Conservation (phyloP, 2,797 vertebrate species). For the Neomorphus geoffroyi region DNA sequence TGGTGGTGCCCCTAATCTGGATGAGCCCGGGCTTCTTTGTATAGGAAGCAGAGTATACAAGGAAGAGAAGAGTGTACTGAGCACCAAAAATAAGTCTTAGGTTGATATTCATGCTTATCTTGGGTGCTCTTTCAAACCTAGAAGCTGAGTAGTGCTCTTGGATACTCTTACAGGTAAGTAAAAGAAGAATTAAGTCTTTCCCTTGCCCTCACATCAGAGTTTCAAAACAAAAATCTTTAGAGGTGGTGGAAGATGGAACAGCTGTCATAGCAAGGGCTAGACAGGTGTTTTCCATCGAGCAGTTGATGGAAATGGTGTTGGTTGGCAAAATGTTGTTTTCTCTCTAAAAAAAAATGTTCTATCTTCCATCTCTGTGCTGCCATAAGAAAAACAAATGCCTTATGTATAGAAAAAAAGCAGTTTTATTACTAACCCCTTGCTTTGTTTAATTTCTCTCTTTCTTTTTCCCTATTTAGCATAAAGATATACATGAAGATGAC, state of each 20-base stretch:
- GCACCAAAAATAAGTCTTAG: neutral
- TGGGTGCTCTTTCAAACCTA: neutral
- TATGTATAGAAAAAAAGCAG: neutral
- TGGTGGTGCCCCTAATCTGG: neutral
- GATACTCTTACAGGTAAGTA: neutral
- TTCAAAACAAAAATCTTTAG: neutral
- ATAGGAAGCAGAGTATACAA: neutral
- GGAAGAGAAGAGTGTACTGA: neutral
- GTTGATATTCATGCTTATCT: neutral
- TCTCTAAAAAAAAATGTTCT: neutral
- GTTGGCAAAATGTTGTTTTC: neutral
- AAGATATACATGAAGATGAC: constrained; percentile 77
- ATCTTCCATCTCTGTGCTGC: neutral
- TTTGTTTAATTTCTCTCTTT: neutral
- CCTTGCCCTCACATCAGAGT: neutral
- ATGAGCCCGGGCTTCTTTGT: neutral
- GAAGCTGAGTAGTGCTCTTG: neutral
- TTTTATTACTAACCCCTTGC: neutral
- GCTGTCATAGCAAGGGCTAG: neutral
- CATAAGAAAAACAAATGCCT: neutral
- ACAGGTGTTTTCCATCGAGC: neutral
- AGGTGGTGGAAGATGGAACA: neutral
- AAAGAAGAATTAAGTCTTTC: neutral
- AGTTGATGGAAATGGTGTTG: neutral
- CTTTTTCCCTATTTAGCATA: constrained; percentile 71